Base-by-base conservation (phyloP, 1,140 invertebrate species). In the Cyclina sinensis region DNA sequence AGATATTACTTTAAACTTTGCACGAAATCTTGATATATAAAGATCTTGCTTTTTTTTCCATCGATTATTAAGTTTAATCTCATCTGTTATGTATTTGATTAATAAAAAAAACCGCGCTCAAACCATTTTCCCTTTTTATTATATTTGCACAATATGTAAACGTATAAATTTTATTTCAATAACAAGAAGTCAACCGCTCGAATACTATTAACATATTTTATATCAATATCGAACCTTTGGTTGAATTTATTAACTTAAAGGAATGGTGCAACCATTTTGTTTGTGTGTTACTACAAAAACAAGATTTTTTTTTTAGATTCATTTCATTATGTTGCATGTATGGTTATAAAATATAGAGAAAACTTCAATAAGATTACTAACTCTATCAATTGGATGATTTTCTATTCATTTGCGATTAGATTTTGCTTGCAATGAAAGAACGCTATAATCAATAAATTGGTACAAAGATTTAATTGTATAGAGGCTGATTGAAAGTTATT, bases 161-260 rank as follows among this genome's bases (percentile, higher is more conserved):
- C 57, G 57, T 24, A 62, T 62, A 62, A 62, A 27, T n/a, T n/a
- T n/a, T n/a, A n/a, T n/a, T 62, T 37, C 21, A 70, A 70, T 70
- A 11, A 70, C 35, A 35, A 18, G n/a, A 70, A 70, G 14, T 24
- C 32, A 70, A 18, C 7, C 32, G 37, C 65, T 70, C 65, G 65
- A 37, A 70, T 70, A 37, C 14, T 35, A 70, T 70, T 70, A 37
- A 70, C 65, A 70, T 70, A 70, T 70, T 70, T 70, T 70, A 70
- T 70, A 30, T 37, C 32, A 37, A 70, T 4, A 70, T 37, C 32
- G 32, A 70, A 37, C 32, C 16, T 70, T 16, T 14, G 30, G 37
- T 70, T 70, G 35, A 70, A 70, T 39, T 37, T 35, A 39, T 70
- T 30, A 32, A 70, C 35, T 70, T 4, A 37, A n/a, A 37, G 0